These are phyloP conservation scores for Tetramorium parvispinum DNA, from an alignment of 1,140 invertebrate genomes.

Conservation along the genomic window DNA sequence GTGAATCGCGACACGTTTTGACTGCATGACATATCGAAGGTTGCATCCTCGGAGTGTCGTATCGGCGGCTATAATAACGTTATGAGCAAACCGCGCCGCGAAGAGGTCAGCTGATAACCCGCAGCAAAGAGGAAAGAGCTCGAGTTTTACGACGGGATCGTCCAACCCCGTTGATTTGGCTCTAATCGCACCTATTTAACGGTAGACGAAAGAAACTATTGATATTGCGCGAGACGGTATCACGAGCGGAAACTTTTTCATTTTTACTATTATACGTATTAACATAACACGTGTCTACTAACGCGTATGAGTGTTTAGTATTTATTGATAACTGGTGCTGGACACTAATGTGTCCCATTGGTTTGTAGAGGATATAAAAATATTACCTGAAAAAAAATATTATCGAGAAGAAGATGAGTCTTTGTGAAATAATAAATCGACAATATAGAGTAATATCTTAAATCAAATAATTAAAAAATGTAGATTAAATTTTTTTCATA, in stretches of 20 bases:
- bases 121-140: slow-evolving; percentile 24
- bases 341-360: background rate
- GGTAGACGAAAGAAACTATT: background rate
- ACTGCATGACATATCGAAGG: slow-evolving; percentile 66
- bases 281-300: background rate
- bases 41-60: slow-evolving; percentile 52
- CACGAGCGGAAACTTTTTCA: background rate
- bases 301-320: background rate
- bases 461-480: background rate
- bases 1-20: slow-evolving; percentile 58
- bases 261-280: background rate
- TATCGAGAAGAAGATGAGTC: background rate
- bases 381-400: background rate
- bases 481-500: background rate
- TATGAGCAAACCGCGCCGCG: slow-evolving; percentile 38
- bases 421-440: background rate
- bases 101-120: slow-evolving; percentile 65
- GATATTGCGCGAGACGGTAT: background rate
- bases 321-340: background rate
- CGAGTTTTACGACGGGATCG: slow-evolving; percentile 29
- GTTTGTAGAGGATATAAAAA: background rate
- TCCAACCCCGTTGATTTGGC: background rate
- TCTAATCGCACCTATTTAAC: slow-evolving; percentile 39
- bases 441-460: background rate
- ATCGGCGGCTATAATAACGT: slow-evolving; percentile 59